Evolutionary conservation across 2,113 vertebrate genomes (phyloP).

Genomic region (Nyctereutes procyonoides): DNA sequence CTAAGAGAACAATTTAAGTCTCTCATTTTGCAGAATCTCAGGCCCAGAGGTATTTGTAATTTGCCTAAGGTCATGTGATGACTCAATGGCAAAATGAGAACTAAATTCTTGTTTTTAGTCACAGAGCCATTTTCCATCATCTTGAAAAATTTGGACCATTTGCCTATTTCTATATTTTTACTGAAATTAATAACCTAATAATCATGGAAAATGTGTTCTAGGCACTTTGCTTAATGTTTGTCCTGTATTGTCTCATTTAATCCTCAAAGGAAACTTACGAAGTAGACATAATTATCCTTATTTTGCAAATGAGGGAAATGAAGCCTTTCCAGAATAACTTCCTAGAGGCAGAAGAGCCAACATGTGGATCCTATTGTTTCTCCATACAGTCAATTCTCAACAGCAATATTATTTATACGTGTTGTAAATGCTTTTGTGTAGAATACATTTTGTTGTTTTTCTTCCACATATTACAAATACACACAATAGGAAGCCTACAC

Average conservation of each 20-base stretch:
- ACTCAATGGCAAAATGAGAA: neutral
- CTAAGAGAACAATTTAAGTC: neutral
- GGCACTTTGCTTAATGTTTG: neutral
- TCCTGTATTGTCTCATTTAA: constrained; percentile 19
- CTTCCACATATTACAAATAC: neutral
- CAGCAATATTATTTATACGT: neutral
- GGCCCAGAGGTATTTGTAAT: neutral
- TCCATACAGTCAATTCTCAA: neutral
- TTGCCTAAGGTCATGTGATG: neutral
- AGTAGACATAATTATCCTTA: neutral
- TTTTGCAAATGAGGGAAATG: constrained; percentile 17
- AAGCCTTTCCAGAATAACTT: constrained; percentile 27
- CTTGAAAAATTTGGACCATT: constrained; percentile 17
- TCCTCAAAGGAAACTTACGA: neutral
- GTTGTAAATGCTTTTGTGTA: neutral
- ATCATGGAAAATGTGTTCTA: constrained; percentile 31
- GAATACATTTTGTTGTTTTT: neutral
- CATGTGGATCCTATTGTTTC: neutral
- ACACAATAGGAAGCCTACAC: neutral
- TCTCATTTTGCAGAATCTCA: constrained; percentile 12
- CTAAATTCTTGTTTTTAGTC: neutral
- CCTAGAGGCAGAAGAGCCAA: neutral
- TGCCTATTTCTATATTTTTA: constrained; percentile 44
- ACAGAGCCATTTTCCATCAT: neutral
- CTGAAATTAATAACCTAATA: constrained; percentile 5